phyloP scores from a whole-genome alignment of 2,113 vertebrate genomes.

The Archocentrus centrarchus region DNA sequence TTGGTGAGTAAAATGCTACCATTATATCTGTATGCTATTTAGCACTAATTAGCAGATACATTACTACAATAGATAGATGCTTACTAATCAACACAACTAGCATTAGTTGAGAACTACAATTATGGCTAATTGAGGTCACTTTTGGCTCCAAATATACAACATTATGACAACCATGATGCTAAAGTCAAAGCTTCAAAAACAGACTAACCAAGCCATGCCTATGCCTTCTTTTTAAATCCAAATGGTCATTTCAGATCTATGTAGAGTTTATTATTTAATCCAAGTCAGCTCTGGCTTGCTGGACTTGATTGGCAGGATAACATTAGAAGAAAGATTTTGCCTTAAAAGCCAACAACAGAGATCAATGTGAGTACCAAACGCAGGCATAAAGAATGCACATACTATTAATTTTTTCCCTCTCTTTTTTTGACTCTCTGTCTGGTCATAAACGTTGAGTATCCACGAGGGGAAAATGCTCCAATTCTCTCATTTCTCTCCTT shows the following conservation, averaged over 20 bases:
- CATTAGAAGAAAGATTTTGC: neutral
- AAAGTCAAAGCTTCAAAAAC: neutral
- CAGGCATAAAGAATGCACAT: constrained; percentile 6
- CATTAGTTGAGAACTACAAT: neutral
- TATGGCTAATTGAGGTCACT: neutral
- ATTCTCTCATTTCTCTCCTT: constrained; percentile 71
- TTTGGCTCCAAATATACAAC: neutral
- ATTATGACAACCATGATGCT: neutral
- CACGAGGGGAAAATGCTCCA: constrained; percentile 68
- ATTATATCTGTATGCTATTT: neutral
- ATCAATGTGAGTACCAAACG: constrained; percentile 13
- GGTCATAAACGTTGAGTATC: constrained; percentile 58
- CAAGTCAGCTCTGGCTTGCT: neutral
- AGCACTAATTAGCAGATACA: neutral
- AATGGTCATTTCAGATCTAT: neutral
- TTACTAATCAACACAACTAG: neutral
- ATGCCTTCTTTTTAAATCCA: neutral
- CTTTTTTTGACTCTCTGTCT: constrained; percentile 11
- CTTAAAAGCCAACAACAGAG: constrained; percentile 29
- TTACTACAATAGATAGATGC: neutral
- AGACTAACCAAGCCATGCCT: neutral
- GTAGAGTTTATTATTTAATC: neutral
- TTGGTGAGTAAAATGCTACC: neutral
- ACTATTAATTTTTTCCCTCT: neutral
- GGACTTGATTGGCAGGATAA: neutral